Conservation (phyloP, 2,888 invertebrate species). For the Latrodectus hesperus region DNA sequence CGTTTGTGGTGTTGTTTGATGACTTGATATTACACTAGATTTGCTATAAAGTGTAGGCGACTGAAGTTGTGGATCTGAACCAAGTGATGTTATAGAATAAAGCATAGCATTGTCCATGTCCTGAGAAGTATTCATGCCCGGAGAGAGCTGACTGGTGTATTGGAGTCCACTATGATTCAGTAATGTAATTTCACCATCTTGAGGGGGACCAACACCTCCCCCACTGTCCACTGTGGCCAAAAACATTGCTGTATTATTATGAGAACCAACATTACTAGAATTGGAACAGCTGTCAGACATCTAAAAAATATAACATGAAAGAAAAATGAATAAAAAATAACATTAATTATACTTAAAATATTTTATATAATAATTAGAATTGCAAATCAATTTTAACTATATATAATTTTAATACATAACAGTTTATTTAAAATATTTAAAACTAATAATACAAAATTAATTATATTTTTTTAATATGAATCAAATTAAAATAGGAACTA, state of each 20-base stretch:
- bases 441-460: no score
- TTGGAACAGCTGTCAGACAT: slow-evolving; percentile 64
- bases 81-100: slow-evolving; percentile 59
- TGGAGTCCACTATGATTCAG: slow-evolving; percentile 46
- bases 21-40: slow-evolving; percentile 70
- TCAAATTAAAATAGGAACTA: no score
- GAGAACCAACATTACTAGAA: slow-evolving; percentile 54
- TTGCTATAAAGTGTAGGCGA: slow-evolving; percentile 69
- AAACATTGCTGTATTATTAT: slow-evolving; percentile 64
- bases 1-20: slow-evolving; percentile 78
- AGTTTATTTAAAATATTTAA: no score
- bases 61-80: slow-evolving; percentile 63
- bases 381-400: no score
- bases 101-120: slow-evolving; percentile 67
- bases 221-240: slow-evolving; percentile 67
- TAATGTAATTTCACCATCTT: slow-evolving; percentile 44
- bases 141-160: slow-evolving; percentile 53
- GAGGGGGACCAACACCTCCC: slow-evolving; percentile 56
- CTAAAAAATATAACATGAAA: slow-evolving; percentile 18
- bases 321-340: neutral
- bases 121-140: slow-evolving; percentile 54
- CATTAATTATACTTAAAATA: no score
- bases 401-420: no score
- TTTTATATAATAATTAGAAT: no score
- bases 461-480: no score